Evolutionary conservation across 2,888 invertebrate species (phyloP).

Genomic region (Nesidiocoris tenuis): DNA sequence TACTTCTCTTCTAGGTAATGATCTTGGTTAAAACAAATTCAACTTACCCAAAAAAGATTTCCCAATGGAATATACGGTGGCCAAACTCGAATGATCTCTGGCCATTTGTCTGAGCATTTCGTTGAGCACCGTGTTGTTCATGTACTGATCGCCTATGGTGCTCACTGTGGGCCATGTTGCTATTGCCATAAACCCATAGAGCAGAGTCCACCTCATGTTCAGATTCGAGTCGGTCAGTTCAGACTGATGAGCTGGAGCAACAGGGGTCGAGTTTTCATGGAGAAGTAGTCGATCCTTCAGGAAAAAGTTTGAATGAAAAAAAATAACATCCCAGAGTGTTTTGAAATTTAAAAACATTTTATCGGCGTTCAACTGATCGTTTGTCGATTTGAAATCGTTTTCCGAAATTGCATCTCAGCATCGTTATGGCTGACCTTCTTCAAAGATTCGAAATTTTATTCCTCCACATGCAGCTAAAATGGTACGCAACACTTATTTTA

Average conservation of each 20-base stretch:
- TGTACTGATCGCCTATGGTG: background rate
- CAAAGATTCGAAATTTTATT: too few relatives aligned
- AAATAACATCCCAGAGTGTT: too few relatives aligned
- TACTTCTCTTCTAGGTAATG: too few relatives aligned
- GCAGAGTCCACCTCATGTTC: background rate
- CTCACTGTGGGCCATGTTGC: background rate
- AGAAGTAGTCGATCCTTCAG: background rate
- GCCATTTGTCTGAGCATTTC: background rate
- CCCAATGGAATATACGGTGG: constrained; percentile 74
- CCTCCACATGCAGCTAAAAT: too few relatives aligned
- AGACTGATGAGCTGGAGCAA: too few relatives aligned
- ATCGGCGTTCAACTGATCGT: too few relatives aligned
- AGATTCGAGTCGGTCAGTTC: too few relatives aligned
- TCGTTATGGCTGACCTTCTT: too few relatives aligned
- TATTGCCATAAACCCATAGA: background rate
- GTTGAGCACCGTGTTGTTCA: constrained; percentile 12
- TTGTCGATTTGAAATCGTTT: too few relatives aligned
- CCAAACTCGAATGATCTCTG: constrained; percentile 57
- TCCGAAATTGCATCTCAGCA: too few relatives aligned
- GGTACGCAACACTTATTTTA: too few relatives aligned
- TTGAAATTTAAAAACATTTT: too few relatives aligned
- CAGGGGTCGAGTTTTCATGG: background rate
- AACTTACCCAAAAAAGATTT: constrained; percentile 70
- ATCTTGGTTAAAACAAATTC: background rate
- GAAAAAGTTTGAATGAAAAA: background rate